Percentiles rank a stretch among this genome's conserved stretches.
These are phyloP conservation scores for Aplocera efformata DNA, from an alignment of 2,888 invertebrate species.

Conservation along the genomic window DNA sequence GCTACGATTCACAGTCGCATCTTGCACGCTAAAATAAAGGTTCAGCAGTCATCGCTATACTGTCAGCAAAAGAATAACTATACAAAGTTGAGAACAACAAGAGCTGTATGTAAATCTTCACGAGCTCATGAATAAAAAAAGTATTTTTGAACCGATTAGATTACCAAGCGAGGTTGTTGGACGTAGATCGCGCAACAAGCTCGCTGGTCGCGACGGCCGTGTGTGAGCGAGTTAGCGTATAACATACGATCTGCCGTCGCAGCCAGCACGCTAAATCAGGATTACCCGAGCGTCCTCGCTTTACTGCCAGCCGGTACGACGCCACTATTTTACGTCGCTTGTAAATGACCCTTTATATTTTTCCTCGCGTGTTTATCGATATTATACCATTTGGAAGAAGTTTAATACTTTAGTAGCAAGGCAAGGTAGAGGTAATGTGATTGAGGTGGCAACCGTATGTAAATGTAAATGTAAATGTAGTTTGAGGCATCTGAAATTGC, in stretches of 20 bases:
- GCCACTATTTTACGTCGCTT: constrained; percentile 59
- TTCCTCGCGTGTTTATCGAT: constrained; percentile 20
- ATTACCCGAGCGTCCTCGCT: constrained; percentile 67
- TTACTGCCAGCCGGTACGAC: constrained; percentile 58
- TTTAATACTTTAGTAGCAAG: constrained; percentile 24
- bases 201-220: constrained; percentile 27
- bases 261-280: constrained; percentile 72
- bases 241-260: constrained; percentile 57
- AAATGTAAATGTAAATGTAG: too few species aligned
- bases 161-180: too few species aligned
- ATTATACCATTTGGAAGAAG: constrained; percentile 19
- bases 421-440: constrained; percentile 16
- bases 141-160: too few species aligned
- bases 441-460: constrained; percentile 4
- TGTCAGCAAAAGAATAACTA: too few species aligned
- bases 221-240: constrained; percentile 52
- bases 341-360: constrained; percentile 40
- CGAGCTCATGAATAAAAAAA: too few species aligned
- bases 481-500: too few species aligned
- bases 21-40: too few species aligned
- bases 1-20: too few species aligned
- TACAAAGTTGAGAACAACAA: too few species aligned
- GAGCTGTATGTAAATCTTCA: too few species aligned
- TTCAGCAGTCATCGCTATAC: too few species aligned
- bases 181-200: background rate